phyloP scores from a whole-genome alignment of 2,888 invertebrate genomes.

The Eueremaeus valkanovi region DNA sequence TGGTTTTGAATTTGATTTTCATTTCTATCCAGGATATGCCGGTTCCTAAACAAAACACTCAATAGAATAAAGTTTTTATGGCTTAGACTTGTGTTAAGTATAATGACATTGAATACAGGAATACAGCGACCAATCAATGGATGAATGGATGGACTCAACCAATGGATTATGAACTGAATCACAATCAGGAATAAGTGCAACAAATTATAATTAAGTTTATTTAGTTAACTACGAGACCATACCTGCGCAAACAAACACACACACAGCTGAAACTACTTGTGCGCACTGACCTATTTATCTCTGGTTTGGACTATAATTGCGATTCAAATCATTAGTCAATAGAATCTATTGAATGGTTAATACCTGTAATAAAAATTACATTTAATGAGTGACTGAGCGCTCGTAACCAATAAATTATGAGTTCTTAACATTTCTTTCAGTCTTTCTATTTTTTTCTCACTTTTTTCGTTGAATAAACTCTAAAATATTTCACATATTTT shows the following conservation, averaged over 20 bases:
- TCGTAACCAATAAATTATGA: not conserved
- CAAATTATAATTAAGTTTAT: too few relatives aligned
- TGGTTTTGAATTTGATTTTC: not conserved
- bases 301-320: not conserved
- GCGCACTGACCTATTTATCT: not conserved
- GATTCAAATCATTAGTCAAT: not conserved
- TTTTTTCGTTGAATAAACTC: not conserved
- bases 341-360: not conserved
- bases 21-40: conserved; percentile 7
- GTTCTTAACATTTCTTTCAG: not conserved
- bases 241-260: not conserved
- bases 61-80: not conserved
- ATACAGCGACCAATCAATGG: too few relatives aligned
- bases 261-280: not conserved
- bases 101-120: conserved; percentile 11
- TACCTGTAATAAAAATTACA: not conserved
- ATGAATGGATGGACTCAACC: not conserved
- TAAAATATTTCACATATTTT: not conserved
- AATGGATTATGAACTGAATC: conserved; percentile 5
- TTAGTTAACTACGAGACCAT: not conserved
- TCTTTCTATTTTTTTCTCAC: not conserved
- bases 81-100: not conserved
- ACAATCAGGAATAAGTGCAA: too few relatives aligned
- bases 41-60: not conserved
- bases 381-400: conserved; percentile 6